Conservation (phyloP, 2,113 vertebrate species). For the Peromyscus californicus region DNA sequence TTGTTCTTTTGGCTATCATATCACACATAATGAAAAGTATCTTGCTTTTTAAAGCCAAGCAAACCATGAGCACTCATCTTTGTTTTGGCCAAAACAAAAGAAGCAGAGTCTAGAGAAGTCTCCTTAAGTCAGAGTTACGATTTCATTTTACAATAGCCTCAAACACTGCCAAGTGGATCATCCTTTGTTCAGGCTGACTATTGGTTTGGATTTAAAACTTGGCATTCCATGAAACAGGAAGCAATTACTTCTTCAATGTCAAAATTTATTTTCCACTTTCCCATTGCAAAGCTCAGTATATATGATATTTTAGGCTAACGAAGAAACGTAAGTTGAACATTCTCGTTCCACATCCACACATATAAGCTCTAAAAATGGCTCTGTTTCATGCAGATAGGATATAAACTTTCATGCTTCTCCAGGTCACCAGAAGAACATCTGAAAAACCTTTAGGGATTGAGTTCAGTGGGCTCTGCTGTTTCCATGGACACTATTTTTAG, state of each 20-base stretch:
- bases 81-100: constrained; percentile 37
- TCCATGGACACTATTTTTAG: neutral
- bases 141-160: neutral
- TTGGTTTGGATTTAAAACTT: neutral
- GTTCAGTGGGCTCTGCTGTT: neutral
- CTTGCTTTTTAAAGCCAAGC: constrained; percentile 57
- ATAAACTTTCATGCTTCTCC: constrained; percentile 6
- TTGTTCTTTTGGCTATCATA: constrained; percentile 9
- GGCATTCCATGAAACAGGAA: neutral
- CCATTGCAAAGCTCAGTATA: neutral
- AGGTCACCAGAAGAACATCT: constrained; percentile 43
- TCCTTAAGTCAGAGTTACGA: neutral
- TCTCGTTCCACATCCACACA: neutral
- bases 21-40: neutral
- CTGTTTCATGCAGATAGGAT: neutral
- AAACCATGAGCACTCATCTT: neutral
- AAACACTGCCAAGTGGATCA: neutral
- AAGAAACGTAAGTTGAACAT: constrained; percentile 47
- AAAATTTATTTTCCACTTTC: constrained; percentile 29
- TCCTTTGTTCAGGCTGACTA: neutral
- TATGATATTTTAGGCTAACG: constrained; percentile 11
- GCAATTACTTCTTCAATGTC: constrained; percentile 3
- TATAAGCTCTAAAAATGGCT: neutral
- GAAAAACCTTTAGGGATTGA: neutral
- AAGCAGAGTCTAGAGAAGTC: neutral